phyloP scores from a whole-genome alignment of 2,113 vertebrate genomes.

The Gopherus evgoodei region DNA sequence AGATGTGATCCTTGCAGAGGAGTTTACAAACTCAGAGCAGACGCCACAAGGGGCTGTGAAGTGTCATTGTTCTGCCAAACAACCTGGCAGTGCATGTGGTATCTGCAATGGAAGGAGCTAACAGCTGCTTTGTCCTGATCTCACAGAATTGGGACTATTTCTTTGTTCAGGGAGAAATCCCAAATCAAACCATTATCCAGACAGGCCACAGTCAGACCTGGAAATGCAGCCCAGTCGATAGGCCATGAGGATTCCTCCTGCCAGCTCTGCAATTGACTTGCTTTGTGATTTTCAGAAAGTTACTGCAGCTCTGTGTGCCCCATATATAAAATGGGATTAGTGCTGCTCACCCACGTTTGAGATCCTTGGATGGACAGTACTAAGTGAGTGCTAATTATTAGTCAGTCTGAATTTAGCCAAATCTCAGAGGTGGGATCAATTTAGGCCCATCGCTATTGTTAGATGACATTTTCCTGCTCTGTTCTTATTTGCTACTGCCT shows the following conservation, averaged over 20 bases:
- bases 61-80: background rate
- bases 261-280: background rate
- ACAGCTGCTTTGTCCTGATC: background rate
- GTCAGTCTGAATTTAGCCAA: background rate
- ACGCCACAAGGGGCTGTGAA: background rate
- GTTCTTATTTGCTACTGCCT: background rate
- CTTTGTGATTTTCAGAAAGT: fast-evolving
- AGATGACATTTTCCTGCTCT: fast-evolving
- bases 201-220: background rate
- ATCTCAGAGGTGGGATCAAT: fast-evolving
- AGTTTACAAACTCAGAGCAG: background rate
- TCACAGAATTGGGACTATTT: background rate
- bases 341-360: fast-evolving
- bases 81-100: background rate
- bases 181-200: background rate
- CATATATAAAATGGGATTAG: fast-evolving
- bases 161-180: background rate
- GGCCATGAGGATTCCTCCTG: background rate
- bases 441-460: fast-evolving
- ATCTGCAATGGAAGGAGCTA: background rate
- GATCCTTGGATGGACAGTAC: background rate
- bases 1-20: background rate
- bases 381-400: fast-evolving
- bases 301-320: background rate
- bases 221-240: fast-evolving